Evolutionary conservation across 2,113 vertebrate species (phyloP).

Genomic region (Phoenicopterus ruber): DNA sequence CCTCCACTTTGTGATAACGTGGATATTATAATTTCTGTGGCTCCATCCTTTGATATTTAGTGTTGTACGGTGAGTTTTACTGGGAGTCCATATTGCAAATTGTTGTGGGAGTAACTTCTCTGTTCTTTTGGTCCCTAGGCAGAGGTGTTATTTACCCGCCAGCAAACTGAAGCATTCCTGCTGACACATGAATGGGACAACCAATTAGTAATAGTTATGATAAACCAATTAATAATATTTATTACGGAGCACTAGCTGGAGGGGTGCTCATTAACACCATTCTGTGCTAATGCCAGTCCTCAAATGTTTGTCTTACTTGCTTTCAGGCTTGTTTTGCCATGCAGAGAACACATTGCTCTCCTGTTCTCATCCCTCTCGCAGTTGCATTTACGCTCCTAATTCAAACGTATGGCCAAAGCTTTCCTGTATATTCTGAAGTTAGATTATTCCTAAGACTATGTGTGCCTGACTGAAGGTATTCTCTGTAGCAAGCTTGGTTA

Average conservation of each 20-base stretch:
- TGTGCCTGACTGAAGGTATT: not conserved
- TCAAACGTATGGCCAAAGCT: not conserved
- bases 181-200: not conserved
- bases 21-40: not conserved
- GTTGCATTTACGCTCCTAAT: not conserved
- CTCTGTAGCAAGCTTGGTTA: not conserved
- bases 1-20: not conserved
- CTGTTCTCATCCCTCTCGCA: accelerated
- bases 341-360: accelerated
- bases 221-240: not conserved
- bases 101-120: not conserved
- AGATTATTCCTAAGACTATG: not conserved
- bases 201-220: not conserved
- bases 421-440: not conserved
- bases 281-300: not conserved
- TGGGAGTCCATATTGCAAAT: not conserved
- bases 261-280: not conserved
- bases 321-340: not conserved
- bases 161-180: not conserved
- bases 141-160: not conserved
- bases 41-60: not conserved
- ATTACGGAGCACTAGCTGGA: not conserved
- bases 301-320: accelerated
- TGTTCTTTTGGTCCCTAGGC: not conserved
- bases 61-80: not conserved